Base-by-base conservation (phyloP, 2,888 invertebrate genomes). In the Cylloceria caligata region DNA sequence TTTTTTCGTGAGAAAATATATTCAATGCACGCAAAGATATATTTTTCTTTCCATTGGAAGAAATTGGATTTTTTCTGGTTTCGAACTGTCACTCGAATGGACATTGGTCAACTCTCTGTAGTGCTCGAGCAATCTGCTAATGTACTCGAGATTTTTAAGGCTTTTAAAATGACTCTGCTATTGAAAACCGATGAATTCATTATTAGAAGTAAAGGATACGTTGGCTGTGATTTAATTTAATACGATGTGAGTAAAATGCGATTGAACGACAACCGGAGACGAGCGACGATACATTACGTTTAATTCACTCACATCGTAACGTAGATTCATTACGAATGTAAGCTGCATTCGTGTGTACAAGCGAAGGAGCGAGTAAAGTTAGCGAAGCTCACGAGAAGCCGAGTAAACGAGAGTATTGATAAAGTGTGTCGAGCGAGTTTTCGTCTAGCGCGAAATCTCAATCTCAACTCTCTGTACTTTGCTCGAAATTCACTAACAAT, bases 181-280 rank as follows among this genome's bases (percentile, higher is more conserved):
- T 79, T 27, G 79, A 21, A 62, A 79, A 71, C 75, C 55, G 60
- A 79, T 75, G 34, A 82, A 82, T 75, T 75, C 60, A 76, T 79
- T 79, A 68, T 75, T 36, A 47, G 52, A 67, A 81, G 75, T 72
- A 55, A 64, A 30, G 67, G 30, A 42, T 45, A 16, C 45, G 67
- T 24, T 60, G 69, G 62, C 16, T 52, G 55, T 9, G 34, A 75
- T 69, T 71, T 65, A 72, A 75, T 74, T 79, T 55, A 72, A 72
- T 81, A 27, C 64, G 62, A 67, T 60, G 64, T 3, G n/a, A 13
- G 49, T 36, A 24, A n/a, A n/a, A n/a, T 11, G n/a, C 60, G 42
- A 69, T 73, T 64, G 49, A 13, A 39, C 9, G 73, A 62, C 67
- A 57, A 47, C 60, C 47, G 45, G 16, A 34, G 49, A 69, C 69